Base-by-base conservation (phyloP, 2,888 invertebrate species). In the Pollenia labialis region DNA sequence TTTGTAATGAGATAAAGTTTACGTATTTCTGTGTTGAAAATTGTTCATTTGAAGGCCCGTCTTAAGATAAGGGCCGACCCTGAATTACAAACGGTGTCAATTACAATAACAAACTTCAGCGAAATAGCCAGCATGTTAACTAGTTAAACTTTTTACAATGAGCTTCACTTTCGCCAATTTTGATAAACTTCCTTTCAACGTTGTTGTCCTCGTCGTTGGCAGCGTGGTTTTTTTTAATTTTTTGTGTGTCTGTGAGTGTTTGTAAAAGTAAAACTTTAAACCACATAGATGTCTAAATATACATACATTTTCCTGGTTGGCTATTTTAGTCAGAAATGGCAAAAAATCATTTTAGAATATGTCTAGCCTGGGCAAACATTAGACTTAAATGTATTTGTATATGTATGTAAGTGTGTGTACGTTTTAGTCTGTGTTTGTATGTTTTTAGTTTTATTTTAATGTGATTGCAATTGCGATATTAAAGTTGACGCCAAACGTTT, bases 391-490 rank as follows among this genome's bases (percentile, higher is more conserved):
- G 14, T 60, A 58, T 52, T 7, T 48, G 46, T 42, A 16, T 42
- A 42, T 40, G 42, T 14, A 6, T 50, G n/a, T 23, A n/a, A 62
- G 50, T n/a, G 18, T 40, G 66, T 40, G 32, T 46, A n/a, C 4
- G 32, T 52, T 3, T 2, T 1, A 56, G 58, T 81, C 11, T 66
- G 50, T 68, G 50, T 76, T 16, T 62, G 23, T 56, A 50, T 81
- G 69, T 68, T 52, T 32, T 66, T 40, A 62, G 60, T 76, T 82
- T 52, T 69, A 58, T 89, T 90, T 91, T 90, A 90, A 91, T 91
- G 89, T 89, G 89, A 90, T 90, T 90, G 90, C 91, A 91, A 90
- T 90, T 88, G 88, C 87, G 90, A 88, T 85, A 89, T 86, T 84
- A 85, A 80, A 62, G 80, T 82, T 87, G 81, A 84, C 87, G 84